Evolutionary conservation across 2,888 invertebrate species (phyloP).

Genomic region (Drosophila dives): DNA sequence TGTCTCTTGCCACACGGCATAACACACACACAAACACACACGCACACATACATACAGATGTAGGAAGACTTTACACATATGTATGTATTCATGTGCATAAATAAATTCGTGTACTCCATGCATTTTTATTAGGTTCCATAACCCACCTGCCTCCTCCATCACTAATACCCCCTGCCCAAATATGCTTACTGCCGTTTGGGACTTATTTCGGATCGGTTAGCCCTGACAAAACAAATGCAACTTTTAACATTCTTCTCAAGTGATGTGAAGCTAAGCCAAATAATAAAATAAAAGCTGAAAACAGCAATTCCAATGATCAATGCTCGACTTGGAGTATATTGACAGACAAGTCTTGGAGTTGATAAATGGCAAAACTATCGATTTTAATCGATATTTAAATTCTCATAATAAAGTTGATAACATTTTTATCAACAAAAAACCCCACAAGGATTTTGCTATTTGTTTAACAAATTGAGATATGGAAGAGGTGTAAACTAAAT

Average conservation of each 20-base stretch:
- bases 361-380: not conserved
- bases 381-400: not conserved
- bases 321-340: not conserved
- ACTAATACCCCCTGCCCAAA: not conserved
- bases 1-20: constrained; percentile 32
- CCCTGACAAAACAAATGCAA: constrained; percentile 40
- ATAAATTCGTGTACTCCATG: constrained; percentile 64
- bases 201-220: constrained; percentile 45
- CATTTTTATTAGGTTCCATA: constrained; percentile 64
- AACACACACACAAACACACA: not conserved
- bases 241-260: constrained; percentile 52
- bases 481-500: not conserved
- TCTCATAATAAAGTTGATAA: not conserved
- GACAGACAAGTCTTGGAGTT: not conserved
- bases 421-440: not conserved
- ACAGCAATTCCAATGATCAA: not conserved
- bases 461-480: too few species aligned
- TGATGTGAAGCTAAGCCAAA: constrained; percentile 50
- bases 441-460: too few species aligned
- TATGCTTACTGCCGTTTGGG: constrained; percentile 12
- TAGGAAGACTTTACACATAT: constrained; percentile 36
- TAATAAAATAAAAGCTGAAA: constrained; percentile 25
- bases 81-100: constrained; percentile 5
- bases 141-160: constrained; percentile 3
- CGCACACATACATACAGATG: constrained; percentile 2